A percentile compares a stretch with the other conserved stretches of the same genome.
Evolutionary conservation across 2,888 invertebrate species (phyloP).

Genomic region (Graphium colonna): DNA sequence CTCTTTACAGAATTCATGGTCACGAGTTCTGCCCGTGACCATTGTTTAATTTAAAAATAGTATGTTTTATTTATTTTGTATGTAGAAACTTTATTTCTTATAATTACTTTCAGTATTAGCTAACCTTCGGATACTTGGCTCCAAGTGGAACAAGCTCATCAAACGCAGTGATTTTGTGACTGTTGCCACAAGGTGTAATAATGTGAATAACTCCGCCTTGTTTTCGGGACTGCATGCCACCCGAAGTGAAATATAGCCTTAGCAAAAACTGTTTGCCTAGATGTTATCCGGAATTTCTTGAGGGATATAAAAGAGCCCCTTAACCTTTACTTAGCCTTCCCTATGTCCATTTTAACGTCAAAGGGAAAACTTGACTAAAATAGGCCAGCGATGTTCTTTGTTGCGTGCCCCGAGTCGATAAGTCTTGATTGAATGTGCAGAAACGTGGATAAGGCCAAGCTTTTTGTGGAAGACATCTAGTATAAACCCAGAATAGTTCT

Average conservation of each 20-base stretch:
- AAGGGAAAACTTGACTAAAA: neutral
- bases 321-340: too few species aligned
- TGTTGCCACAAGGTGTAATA: neutral
- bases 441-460: neutral
- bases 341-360: too few species aligned
- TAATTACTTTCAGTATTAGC: too few species aligned
- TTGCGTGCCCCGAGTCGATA: neutral
- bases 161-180: neutral
- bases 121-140: neutral
- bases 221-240: too few species aligned
- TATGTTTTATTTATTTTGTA: too few species aligned
- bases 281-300: neutral
- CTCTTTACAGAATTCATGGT: too few species aligned
- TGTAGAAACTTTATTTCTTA: too few species aligned
- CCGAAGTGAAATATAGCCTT: too few species aligned
- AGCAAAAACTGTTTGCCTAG: neutral
- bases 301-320: neutral
- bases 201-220: neutral
- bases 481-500: neutral
- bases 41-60: too few species aligned
- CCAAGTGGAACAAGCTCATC: neutral
- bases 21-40: too few species aligned
- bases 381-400: too few species aligned
- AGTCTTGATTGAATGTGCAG: neutral
- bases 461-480: neutral